These are phyloP conservation scores for Dendronephthya gigantea DNA, from an alignment of 64 coral and sea anemone genomes.

Conservation along the genomic window DNA sequence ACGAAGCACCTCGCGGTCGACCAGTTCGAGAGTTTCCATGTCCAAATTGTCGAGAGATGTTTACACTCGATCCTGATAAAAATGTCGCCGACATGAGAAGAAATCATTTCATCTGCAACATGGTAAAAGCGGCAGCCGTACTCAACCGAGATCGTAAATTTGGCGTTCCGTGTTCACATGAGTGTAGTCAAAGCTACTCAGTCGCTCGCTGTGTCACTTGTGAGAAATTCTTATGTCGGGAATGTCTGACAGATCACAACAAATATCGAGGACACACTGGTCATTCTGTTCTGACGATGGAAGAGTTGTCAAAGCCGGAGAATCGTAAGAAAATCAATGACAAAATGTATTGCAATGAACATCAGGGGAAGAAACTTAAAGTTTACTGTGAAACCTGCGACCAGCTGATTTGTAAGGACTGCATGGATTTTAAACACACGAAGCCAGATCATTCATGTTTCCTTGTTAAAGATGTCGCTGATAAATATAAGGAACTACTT, in stretches of 20 bases:
- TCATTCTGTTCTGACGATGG: background rate
- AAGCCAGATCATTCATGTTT: background rate
- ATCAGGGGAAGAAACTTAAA: background rate
- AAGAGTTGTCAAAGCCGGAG: constrained; percentile 8
- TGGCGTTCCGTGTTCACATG: too few species aligned
- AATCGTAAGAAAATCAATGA: background rate
- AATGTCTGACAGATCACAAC: background rate
- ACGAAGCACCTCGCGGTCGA: too few species aligned
- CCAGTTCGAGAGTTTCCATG: too few species aligned
- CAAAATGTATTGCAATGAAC: background rate
- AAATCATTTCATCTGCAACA: too few species aligned
- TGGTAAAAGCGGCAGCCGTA: too few species aligned
- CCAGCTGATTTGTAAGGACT: background rate
- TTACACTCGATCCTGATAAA: too few species aligned
- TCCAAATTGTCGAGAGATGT: too few species aligned
- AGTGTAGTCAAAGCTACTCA: too few species aligned
- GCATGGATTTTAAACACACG: background rate
- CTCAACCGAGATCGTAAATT: too few species aligned
- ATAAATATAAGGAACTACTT: background rate
- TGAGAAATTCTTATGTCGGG: background rate
- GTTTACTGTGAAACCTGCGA: background rate
- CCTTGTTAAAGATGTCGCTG: background rate
- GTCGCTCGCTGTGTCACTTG: constrained; percentile 8
- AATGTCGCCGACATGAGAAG: too few species aligned
- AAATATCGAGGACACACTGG: background rate